A percentile compares a stretch with the other conserved stretches of the same genome.
Evolutionary conservation across 2,797 vertebrate species (phyloP).

Genomic region (Antrozous pallidus): DNA sequence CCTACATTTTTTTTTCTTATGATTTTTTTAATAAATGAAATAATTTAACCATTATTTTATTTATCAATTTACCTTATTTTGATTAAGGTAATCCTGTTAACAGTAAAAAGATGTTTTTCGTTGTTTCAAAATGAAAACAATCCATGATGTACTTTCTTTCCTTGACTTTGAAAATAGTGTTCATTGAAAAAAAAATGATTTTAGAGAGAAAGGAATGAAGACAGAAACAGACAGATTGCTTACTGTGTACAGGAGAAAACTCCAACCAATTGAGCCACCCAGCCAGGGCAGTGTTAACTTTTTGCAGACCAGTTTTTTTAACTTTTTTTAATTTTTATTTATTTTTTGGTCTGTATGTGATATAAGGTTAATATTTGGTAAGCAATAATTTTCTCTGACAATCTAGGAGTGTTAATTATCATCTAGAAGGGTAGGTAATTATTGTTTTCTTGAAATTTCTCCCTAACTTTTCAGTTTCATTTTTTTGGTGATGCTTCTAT

Average conservation of each 20-base stretch:
- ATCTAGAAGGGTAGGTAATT: neutral
- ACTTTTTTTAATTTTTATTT: too few species aligned
- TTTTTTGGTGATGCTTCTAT: neutral
- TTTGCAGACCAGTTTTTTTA: neutral
- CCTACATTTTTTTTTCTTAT: neutral
- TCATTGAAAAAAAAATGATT: too few species aligned
- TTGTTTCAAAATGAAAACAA: constrained; percentile 16
- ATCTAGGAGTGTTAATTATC: neutral
- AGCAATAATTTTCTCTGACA: neutral
- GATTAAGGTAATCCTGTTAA: neutral
- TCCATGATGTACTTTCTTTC: neutral
- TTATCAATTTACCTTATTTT: neutral
- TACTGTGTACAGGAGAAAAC: too few species aligned
- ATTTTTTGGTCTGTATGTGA: neutral
- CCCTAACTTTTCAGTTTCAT: neutral
- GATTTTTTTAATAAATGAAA: neutral
- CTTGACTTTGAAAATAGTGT: neutral
- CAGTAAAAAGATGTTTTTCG: neutral
- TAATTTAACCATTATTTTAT: neutral
- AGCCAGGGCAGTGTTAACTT: neutral
- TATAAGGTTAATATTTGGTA: neutral
- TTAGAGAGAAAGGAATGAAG: neutral
- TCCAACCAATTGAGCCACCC: too few species aligned
- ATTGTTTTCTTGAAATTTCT: neutral
- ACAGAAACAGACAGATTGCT: neutral